phyloP scores from a whole-genome alignment of 2,888 invertebrate genomes.

The Ichneumon xanthorius region DNA sequence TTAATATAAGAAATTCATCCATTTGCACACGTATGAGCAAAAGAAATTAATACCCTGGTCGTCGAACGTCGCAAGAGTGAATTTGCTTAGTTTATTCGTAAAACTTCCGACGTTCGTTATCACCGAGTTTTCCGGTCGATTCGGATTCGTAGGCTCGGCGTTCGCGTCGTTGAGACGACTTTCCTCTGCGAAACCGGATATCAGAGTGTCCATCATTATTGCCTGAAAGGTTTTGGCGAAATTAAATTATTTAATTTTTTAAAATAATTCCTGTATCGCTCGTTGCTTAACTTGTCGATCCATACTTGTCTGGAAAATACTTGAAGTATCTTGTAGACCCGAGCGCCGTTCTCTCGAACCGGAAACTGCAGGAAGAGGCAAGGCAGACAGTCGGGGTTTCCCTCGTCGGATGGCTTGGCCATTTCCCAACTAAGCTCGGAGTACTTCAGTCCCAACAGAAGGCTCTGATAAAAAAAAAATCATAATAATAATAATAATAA shows the following conservation, averaged over 20 bases:
- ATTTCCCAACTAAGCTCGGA: conserved; percentile 97
- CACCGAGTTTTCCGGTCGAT: conserved; percentile 74
- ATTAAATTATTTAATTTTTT: neutral
- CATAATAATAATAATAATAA: too few species aligned
- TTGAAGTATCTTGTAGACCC: conserved; percentile 93
- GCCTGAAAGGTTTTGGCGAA: conserved; percentile 85
- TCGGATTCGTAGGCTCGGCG: conserved; percentile 81
- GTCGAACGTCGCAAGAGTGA: conserved; percentile 95
- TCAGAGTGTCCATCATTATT: conserved; percentile 94
- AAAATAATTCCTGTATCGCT: too few species aligned
- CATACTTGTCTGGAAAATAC: conserved; percentile 88
- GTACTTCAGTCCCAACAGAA: conserved; percentile 93
- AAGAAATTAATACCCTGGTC: conserved; percentile 88
- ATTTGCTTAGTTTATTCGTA: conserved; percentile 93
- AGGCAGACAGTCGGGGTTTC: conserved; percentile 94
- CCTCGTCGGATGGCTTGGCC: conserved; percentile 94
- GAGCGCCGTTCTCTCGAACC: conserved; percentile 91
- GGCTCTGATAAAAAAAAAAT: conserved; percentile 87
- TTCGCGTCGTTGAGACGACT: conserved; percentile 86
- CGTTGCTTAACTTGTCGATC: neutral
- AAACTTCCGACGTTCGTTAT: conserved; percentile 84
- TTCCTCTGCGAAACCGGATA: conserved; percentile 93
- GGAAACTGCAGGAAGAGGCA: conserved; percentile 97
- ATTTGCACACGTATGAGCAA: neutral
- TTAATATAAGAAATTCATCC: neutral